A percentile compares a stretch with the other conserved stretches of the same genome.
Evolutionary conservation across 2,797 vertebrate genomes (phyloP).

Genomic region (Mycteria americana): DNA sequence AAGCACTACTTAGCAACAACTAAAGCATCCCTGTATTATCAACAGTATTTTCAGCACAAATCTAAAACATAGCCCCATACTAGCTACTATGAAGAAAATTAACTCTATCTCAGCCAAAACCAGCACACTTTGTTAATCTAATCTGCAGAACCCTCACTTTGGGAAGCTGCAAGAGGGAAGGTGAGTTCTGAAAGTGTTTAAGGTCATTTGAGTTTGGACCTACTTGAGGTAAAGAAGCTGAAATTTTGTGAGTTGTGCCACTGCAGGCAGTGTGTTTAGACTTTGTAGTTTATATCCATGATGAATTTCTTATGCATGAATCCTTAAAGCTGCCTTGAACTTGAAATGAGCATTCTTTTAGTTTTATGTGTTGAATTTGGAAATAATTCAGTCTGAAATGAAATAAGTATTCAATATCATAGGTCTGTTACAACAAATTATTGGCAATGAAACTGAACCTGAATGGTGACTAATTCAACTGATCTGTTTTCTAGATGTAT

Average conservation of each 20-base stretch:
- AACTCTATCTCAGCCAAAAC: no score
- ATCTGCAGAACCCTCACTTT: background rate
- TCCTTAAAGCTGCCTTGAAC: background rate
- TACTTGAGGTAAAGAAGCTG: background rate
- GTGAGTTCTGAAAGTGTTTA: background rate
- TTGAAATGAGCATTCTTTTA: background rate
- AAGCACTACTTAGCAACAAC: no score
- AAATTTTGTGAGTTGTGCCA: background rate
- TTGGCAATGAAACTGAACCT: background rate
- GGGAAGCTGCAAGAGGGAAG: background rate
- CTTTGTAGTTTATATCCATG: background rate
- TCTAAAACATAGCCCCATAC: no score
- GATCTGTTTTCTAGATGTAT: background rate
- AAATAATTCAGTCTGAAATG: background rate
- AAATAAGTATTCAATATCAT: background rate
- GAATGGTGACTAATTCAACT: background rate
- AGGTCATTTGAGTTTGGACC: background rate
- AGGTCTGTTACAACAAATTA: background rate
- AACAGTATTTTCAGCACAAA: no score
- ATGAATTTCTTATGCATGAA: background rate
- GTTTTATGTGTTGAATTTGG: background rate
- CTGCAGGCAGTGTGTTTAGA: background rate
- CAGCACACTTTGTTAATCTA: background rate
- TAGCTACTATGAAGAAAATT: no score
- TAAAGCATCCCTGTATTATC: no score